Evolutionary conservation across 2,888 invertebrate genomes (phyloP), one percentile per base, ranked within the genome.

Genomic region (Anoncus sp.): DNA sequence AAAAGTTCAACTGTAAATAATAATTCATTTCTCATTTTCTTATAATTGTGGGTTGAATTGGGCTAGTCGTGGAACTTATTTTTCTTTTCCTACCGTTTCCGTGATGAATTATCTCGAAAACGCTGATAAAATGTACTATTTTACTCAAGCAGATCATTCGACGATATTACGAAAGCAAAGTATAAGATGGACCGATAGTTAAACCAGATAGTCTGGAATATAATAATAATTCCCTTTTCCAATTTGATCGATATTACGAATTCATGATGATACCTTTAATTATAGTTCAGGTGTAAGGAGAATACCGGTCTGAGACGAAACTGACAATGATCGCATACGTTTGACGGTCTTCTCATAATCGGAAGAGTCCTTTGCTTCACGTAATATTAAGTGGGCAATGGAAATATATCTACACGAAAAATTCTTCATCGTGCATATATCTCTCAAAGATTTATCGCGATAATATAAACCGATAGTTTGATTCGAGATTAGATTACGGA

Each of bases 401-500:
- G 43, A 65, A 59, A 66, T n/a, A 53, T 55, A 60, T 66, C 22
- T 31, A 55, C 12, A 20, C 63, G 27, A 67, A 66, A 40, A 59
- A 55, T 24, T 73, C 65, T 47, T 55, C 63, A 12, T 18, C 38
- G 16, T 24, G 16, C 5, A 9, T 10, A 38, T 40, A 38, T 20
- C 38, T 4, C 53, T n/a, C 24, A 43, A 47, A 51, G 43, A 53
- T 45, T 63, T 49, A 69, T 59, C 51, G 27, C 38, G 45, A 60
- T 51, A n/a, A 62, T 60, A 12, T 35, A 31, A 65, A 35, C 18
- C 20, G 40, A 66, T 45, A 47, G 60, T 75, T 75, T 49, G 47
- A 45, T 71, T 71, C n/a, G 27, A 38, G 67, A 78, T 75, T 78
- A 71, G 75, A 75, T 75, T 75, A 63, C 67, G 55, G 63, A 75